phyloP scores from a whole-genome alignment of 2,888 invertebrate species.

The Tineola bisselliella region DNA sequence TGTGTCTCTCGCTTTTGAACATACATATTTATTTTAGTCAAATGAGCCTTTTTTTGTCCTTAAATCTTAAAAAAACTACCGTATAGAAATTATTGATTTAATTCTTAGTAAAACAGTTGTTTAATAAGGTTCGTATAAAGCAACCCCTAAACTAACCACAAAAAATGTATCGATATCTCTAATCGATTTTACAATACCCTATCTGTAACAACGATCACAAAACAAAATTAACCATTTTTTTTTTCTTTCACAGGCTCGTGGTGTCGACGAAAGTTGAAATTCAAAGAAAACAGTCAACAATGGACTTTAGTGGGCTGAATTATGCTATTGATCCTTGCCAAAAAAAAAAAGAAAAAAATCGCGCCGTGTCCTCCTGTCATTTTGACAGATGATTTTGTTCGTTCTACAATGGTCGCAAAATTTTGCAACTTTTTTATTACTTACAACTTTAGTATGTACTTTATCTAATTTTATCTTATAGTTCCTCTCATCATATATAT shows the following conservation, averaged over 20 bases:
- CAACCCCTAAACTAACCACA: background rate
- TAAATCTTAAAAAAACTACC: too few species aligned
- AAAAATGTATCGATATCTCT: slow-evolving; percentile 10
- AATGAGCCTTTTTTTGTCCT: too few species aligned
- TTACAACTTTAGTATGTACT: too few species aligned
- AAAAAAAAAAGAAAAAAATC: slow-evolving; percentile 9
- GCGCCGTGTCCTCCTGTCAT: slow-evolving; percentile 8
- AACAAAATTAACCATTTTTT: slow-evolving; percentile 10
- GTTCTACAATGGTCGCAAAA: slow-evolving; percentile 10
- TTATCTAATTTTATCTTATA: too few species aligned
- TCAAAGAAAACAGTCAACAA: slow-evolving; percentile 14
- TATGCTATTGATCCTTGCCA: slow-evolving; percentile 9
- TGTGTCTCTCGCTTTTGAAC: too few species aligned
- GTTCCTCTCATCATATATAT: too few species aligned
- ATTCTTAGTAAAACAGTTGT: background rate
- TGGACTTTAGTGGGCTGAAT: slow-evolving; percentile 9
- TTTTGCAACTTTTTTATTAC: background rate
- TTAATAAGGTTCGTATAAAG: background rate
- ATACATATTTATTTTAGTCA: too few species aligned
- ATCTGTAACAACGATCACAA: slow-evolving; percentile 9
- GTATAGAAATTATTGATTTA: too few species aligned
- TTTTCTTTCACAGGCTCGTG: background rate
- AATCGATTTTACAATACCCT: slow-evolving; percentile 11
- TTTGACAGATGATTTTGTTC: slow-evolving; percentile 12
- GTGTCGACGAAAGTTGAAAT: background rate